phyloP scores from a whole-genome alignment of 2,113 vertebrate species.

The Forbesichthys papilliferus region DNA sequence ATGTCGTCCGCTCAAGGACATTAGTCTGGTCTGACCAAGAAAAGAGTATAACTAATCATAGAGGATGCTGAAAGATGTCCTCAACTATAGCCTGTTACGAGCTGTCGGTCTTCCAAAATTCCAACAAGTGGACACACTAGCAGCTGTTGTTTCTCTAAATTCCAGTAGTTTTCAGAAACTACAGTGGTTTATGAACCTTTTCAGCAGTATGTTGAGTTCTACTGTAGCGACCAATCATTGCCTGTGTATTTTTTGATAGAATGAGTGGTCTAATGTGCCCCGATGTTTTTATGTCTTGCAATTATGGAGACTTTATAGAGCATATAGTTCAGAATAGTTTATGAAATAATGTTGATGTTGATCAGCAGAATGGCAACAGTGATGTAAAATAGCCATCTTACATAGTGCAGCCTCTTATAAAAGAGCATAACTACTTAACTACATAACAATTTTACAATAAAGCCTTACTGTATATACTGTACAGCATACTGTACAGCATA shows the following conservation, averaged over 20 bases:
- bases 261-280: neutral
- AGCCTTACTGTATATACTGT: too few relatives aligned
- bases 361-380: neutral
- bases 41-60: conserved; percentile 57
- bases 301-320: too few relatives aligned
- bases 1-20: conserved; percentile 57
- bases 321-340: too few relatives aligned
- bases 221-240: too few relatives aligned
- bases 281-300: too few relatives aligned
- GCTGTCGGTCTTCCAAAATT: conserved; percentile 45
- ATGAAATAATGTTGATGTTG: neutral
- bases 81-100: conserved; percentile 31
- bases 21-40: conserved; percentile 47
- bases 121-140: neutral
- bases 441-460: too few relatives aligned
- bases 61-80: conserved; percentile 67
- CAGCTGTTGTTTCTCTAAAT: conserved; percentile 25
- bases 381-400: neutral
- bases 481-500: too few relatives aligned
- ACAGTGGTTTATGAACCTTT: too few relatives aligned
- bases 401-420: neutral
- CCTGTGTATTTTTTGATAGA: neutral
- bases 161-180: conserved; percentile 18
- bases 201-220: neutral
- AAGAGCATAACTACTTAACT: neutral